A percentile compares a stretch with the other conserved stretches of the same genome.
phyloP scores from a whole-genome alignment of 2,113 vertebrate species.

The Lathamus discolor region DNA sequence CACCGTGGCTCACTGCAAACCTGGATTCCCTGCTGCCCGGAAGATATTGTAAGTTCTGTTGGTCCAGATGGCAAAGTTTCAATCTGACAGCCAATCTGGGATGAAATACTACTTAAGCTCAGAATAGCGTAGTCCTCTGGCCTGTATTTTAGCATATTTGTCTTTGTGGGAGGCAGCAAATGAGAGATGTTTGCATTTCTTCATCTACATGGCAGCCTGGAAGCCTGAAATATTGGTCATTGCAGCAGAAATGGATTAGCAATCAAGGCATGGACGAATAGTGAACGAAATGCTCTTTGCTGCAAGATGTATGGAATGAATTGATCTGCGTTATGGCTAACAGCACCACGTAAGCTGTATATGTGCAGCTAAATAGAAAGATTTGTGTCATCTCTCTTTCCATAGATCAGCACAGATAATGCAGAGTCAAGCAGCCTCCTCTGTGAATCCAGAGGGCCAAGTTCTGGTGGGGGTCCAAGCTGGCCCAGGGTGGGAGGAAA shows the following conservation, averaged over 20 bases:
- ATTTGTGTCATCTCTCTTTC: background rate
- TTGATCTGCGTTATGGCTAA: background rate
- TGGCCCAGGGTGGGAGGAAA: background rate
- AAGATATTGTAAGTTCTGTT: background rate
- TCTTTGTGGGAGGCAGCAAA: constrained; percentile 9
- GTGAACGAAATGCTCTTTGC: background rate
- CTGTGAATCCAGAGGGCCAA: background rate
- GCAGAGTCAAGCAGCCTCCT: background rate
- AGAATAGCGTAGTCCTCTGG: background rate
- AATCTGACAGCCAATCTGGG: constrained; percentile 1
- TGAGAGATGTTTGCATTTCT: background rate
- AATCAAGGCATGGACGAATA: background rate
- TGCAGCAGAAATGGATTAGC: background rate
- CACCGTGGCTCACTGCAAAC: background rate
- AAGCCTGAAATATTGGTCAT: background rate
- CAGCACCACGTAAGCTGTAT: background rate
- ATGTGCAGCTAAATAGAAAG: background rate
- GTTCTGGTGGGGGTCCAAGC: background rate
- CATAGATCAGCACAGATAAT: background rate
- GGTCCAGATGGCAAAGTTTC: constrained; percentile 44
- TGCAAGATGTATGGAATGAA: background rate
- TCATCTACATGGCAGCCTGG: background rate
- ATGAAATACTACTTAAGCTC: background rate
- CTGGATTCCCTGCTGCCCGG: background rate
- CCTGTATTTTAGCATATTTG: background rate